Base-by-base conservation (phyloP, 2,797 vertebrate species). In the Ptychadena robeensis region DNA sequence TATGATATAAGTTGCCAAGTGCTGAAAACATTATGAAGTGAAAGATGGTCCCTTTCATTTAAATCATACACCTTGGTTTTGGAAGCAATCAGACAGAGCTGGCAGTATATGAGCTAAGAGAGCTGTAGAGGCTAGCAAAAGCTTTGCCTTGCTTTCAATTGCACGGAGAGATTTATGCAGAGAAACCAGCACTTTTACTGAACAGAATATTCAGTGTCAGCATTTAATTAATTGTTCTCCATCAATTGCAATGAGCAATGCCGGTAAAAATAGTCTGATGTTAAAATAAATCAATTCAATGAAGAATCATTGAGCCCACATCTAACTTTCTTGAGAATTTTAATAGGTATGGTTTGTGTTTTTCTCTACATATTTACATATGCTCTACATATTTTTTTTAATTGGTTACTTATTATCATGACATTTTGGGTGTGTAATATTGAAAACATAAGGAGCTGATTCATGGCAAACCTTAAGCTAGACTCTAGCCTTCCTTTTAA, bases 181-280 rank as follows among this genome's bases (percentile, higher is more conserved):
- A 85, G 72, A 74, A 85, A 80, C 64, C 78, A 81, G 78, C 72
- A 80, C 65, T 80, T 85, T 85, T 80, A 85, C 83, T 76, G 83
- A 85, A 81, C 83, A 72, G 83, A 85, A 85, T 81, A 85, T 85
- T 85, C 83, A 71, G 66, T 80, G 83, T 85, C 83, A 85, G 83
- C 83, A 81, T 85, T 85, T 85, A 85, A 85, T 85, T 85, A 85
- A 85, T 85, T 85, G 83, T 85, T 81, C 83, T 80, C 83, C 83
- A 85, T 85, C 83, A 85, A 81, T 66, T 81, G 83, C 83, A 85
- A 85, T 85, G 78, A 85, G 83, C 72, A 85, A 80, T 85, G 83
- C 83, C 83, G 81, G 78, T 85, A 81, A 85, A 84, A 85, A 85
- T 85, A 76, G 83, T 85, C 72, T 75, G 72, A 75, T 75, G 66